These are phyloP conservation scores for Helarctos malayanus DNA, from an alignment of 2,797 vertebrate species.

Conservation along the genomic window DNA sequence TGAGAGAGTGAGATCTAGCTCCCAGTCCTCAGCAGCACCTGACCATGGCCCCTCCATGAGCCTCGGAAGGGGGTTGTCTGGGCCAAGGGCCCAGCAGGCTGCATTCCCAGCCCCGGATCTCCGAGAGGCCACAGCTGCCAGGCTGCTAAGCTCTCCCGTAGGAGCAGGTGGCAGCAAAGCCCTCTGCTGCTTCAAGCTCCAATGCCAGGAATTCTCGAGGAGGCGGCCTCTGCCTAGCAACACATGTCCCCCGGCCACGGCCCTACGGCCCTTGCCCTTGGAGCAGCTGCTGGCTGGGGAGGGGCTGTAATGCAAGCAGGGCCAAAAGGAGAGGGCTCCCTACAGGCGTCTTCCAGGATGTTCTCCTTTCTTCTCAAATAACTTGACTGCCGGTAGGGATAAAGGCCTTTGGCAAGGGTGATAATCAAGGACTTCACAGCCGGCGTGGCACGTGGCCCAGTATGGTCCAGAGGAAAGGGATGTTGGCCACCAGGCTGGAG, in stretches of 20 bases:
- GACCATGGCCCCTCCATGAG: background rate
- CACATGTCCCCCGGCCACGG: rapidly evolving
- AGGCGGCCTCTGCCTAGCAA: background rate
- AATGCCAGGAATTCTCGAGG: rapidly evolving
- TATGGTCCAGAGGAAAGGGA: background rate
- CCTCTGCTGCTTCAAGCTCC: background rate
- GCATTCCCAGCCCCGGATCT: rapidly evolving
- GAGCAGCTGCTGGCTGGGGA: background rate
- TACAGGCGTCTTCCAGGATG: rapidly evolving
- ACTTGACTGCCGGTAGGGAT: too few relatives aligned
- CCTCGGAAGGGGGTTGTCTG: background rate
- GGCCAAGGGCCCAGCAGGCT: background rate
- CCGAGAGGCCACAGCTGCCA: rapidly evolving
- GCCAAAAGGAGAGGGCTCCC: background rate
- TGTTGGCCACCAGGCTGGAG: rapidly evolving
- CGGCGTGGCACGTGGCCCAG: rapidly evolving
- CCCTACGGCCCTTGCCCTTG: too few relatives aligned
- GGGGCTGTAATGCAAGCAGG: rapidly evolving
- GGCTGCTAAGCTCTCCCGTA: conserved; percentile 23
- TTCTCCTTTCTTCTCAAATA: background rate
- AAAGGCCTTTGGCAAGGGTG: background rate
- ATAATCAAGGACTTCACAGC: background rate
- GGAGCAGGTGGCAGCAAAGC: conserved; percentile 85
- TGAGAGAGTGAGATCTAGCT: conserved; percentile 77
- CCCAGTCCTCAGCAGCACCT: conserved; percentile 5